These are phyloP conservation scores for Ganaspis brasiliensis DNA, from an alignment of 2,888 invertebrate species.

Conservation along the genomic window DNA sequence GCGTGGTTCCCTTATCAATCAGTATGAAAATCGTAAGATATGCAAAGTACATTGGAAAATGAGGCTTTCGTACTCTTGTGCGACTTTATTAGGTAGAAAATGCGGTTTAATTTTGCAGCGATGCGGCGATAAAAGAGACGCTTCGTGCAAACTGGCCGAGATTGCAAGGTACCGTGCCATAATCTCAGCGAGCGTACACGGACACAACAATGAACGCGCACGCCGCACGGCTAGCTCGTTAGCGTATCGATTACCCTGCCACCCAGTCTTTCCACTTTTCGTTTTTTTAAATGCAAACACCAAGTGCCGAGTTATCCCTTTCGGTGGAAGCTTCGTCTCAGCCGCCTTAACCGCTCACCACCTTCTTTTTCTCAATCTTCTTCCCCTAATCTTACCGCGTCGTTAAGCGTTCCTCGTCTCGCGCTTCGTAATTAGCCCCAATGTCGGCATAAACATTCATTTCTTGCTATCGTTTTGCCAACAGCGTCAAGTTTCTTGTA, in stretches of 20 bases:
- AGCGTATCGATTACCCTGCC: conserved; percentile 66
- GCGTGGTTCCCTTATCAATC: too few relatives aligned
- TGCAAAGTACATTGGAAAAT: not conserved
- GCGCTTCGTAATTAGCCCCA: conserved; percentile 34
- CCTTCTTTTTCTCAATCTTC: conserved; percentile 33
- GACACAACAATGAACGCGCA: conserved; percentile 52
- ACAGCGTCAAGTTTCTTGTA: conserved; percentile 27
- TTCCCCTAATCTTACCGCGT: conserved; percentile 6
- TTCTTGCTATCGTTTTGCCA: conserved; percentile 22
- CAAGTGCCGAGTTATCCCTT: conserved; percentile 29
- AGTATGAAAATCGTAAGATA: not conserved
- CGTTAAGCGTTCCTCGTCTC: conserved; percentile 20
- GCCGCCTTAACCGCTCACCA: conserved; percentile 9
- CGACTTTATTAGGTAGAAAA: conserved; percentile 63
- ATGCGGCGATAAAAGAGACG: conserved; percentile 59
- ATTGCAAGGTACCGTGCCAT: conserved; percentile 49
- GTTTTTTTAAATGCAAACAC: not conserved
- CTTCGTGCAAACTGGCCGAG: conserved; percentile 51
- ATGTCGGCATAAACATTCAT: conserved; percentile 35
- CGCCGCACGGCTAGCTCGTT: conserved; percentile 56
- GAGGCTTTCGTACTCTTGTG: conserved; percentile 27
- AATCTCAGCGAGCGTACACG: conserved; percentile 53
- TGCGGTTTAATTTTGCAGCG: conserved; percentile 51
- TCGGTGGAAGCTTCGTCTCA: conserved; percentile 25
- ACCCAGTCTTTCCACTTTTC: conserved; percentile 47